Percentiles rank a stretch among this genome's conserved stretches.
phyloP scores from a whole-genome alignment of 2,113 vertebrate genomes.

The Mobula hypostoma region DNA sequence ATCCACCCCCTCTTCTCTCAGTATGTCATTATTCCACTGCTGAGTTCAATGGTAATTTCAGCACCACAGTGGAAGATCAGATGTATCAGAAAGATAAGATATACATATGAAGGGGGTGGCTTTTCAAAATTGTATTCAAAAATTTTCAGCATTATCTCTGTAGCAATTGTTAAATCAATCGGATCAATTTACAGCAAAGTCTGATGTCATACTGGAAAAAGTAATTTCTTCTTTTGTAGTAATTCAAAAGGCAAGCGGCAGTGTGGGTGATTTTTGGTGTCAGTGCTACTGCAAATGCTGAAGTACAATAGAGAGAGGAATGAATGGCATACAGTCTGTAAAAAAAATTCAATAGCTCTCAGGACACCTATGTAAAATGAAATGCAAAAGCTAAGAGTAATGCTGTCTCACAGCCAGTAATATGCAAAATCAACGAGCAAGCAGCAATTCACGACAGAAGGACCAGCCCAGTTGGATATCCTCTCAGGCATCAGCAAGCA shows the following conservation, averaged over 20 bases:
- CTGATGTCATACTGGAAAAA: background rate
- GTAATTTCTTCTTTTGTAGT: background rate
- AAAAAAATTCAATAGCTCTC: background rate
- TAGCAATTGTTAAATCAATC: background rate
- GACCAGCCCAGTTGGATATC: background rate
- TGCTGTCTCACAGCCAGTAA: background rate
- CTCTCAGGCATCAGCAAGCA: background rate
- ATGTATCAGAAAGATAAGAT: background rate
- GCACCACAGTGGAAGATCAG: too few relatives aligned
- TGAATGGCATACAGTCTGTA: background rate
- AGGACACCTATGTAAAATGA: background rate
- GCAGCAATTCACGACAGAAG: background rate
- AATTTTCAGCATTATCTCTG: background rate
- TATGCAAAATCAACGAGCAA: background rate
- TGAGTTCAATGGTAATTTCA: too few relatives aligned
- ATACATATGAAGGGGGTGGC: background rate
- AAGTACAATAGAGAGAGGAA: background rate
- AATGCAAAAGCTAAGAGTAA: background rate
- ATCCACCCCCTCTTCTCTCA: too few relatives aligned
- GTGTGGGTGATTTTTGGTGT: background rate
- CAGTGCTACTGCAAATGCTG: background rate
- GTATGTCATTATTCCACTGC: too few relatives aligned
- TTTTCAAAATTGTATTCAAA: background rate
- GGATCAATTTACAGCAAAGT: background rate
- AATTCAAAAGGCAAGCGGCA: background rate